Evolutionary conservation across 2,888 invertebrate genomes (phyloP), one percentile per base, ranked within the genome.

Genomic region (Agrenia bidenticulata): DNA sequence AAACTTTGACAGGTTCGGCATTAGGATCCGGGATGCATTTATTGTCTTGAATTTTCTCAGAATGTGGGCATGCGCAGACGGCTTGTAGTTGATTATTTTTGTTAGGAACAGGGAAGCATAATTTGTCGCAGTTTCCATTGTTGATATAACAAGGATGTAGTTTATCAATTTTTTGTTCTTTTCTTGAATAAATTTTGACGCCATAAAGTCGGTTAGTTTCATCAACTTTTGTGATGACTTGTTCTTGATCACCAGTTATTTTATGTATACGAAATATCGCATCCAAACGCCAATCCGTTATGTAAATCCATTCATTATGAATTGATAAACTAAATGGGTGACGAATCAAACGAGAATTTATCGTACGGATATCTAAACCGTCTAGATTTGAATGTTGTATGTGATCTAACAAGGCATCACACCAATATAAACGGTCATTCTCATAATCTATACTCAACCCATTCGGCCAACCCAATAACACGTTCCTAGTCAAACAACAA

Each of bases 401-500:
- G 80, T 97, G 95, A 80, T 98, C 97, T 7, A 97, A 83, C 1
- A 95, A 81, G 2, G 97, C 97, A 79, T 98, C 98, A 78, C 95
- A 96, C 97, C 98, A 98, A 81, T 97, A 98, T 0, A 98, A 83
- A 15, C 95, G 85, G 79, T 96, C 90, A 19, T 87, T 86, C 41
- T 85, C 85, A 78, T 92, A 94, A 81, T 98, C 98, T 70, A 98
- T 91, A 1, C 94, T 92, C 2, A 98, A 82, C 0, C 97, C 97
- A 79, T 98, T 98, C 0, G 98, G 98, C 97, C 97, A 98, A 2
- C 96, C 96, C 0, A 97, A 83, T 0, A 95, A 91, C 0, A 94
- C 87, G 78, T 94, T 92, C 11, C 11, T 32, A n/a, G n/a, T n/a
- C n/a, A n/a, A n/a, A n/a, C n/a, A n/a, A n/a, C n/a, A n/a, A n/a